Evolutionary conservation across 2,797 vertebrate genomes (phyloP).

Genomic region (Cyclura pinguis): DNA sequence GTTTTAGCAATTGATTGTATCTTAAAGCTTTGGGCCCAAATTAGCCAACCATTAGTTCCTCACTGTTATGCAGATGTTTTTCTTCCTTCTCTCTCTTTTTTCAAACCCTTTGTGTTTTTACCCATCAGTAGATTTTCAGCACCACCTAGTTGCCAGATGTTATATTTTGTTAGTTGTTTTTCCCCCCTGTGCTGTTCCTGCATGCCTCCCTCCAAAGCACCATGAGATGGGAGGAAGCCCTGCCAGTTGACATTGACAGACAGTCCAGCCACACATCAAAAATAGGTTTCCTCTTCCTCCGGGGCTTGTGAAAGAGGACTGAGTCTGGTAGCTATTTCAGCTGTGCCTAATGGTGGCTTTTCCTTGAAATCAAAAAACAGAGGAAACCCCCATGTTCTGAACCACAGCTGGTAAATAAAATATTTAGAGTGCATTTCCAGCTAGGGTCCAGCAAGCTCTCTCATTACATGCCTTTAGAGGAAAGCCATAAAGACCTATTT

Average conservation of each 20-base stretch:
- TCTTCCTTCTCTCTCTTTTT: background rate
- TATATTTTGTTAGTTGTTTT: slow-evolving; percentile 27
- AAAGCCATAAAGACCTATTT: background rate
- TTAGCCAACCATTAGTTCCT: background rate
- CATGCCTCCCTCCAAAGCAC: background rate
- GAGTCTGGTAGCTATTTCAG: background rate
- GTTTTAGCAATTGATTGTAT: background rate
- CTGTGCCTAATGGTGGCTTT: background rate
- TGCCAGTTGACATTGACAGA: background rate
- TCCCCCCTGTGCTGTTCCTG: background rate
- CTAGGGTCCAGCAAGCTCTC: no score
- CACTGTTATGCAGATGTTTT: background rate
- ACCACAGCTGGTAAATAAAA: background rate
- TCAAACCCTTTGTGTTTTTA: slow-evolving; percentile 1
- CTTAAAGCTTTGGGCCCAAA: background rate
- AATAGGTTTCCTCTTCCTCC: background rate
- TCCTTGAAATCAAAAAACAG: background rate
- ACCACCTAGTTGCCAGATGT: slow-evolving; percentile 50
- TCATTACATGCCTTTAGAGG: background rate
- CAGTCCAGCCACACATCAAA: background rate
- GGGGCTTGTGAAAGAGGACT: no score
- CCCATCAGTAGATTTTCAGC: slow-evolving; percentile 45
- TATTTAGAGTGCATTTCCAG: background rate
- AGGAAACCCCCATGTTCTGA: background rate
- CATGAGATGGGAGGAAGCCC: background rate